Percentiles rank a stretch among this genome's conserved stretches.
Evolutionary conservation across 2,113 vertebrate genomes (phyloP).

Genomic region (Poeciliopsis turrubarensis): DNA sequence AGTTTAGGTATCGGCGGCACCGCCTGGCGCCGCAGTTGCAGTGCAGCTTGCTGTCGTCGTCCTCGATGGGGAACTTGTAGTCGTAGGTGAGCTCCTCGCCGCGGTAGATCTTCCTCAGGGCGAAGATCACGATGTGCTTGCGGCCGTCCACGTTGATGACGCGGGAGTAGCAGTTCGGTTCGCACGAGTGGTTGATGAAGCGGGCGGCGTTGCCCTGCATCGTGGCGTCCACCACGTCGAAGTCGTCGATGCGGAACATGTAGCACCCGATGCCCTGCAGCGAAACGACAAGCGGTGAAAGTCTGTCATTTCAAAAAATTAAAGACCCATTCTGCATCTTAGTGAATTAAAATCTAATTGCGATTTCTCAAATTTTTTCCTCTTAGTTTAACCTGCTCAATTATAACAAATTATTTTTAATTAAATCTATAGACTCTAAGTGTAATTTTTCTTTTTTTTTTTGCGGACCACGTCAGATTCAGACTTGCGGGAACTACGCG

Average conservation of each 20-base stretch:
- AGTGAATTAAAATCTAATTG: too few relatives aligned
- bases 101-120: conserved; percentile 88
- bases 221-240: conserved; percentile 92
- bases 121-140: conserved; percentile 94
- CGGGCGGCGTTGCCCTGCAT: conserved; percentile 92
- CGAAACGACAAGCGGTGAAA: not conserved
- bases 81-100: conserved; percentile 94
- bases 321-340: too few relatives aligned
- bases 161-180: conserved; percentile 93
- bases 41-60: conserved; percentile 88
- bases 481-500: too few relatives aligned
- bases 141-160: conserved; percentile 93
- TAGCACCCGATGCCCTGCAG: conserved; percentile 91
- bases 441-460: too few relatives aligned
- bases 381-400: too few relatives aligned
- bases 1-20: conserved; percentile 90
- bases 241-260: conserved; percentile 96
- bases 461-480: too few relatives aligned
- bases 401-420: too few relatives aligned
- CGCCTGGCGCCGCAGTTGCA: conserved; percentile 89
- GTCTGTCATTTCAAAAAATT: not conserved
- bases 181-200: conserved; percentile 95
- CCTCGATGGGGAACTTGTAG: conserved; percentile 95
- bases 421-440: too few relatives aligned
- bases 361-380: too few relatives aligned